phyloP scores from a whole-genome alignment of 2,113 vertebrate species.

The Otus sunia region DNA sequence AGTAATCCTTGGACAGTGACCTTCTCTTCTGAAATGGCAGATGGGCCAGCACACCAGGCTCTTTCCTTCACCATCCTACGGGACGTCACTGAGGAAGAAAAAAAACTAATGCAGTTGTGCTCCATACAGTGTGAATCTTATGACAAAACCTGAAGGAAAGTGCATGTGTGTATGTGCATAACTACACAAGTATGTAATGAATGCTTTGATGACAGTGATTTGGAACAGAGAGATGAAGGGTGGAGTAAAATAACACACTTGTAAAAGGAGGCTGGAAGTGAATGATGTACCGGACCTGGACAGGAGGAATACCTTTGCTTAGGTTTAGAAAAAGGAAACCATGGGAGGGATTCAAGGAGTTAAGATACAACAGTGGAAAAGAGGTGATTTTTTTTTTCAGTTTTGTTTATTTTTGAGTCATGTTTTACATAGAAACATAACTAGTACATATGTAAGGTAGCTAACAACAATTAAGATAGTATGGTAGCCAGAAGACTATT shows the following conservation, averaged over 20 bases:
- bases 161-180: rapidly evolving
- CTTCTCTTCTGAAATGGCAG: neutral
- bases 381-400: rapidly evolving
- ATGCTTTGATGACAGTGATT: neutral
- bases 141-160: neutral
- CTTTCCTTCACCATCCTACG: neutral
- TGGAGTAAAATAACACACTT: neutral
- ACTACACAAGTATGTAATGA: neutral
- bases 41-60: neutral
- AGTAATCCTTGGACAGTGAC: neutral
- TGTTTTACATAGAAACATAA: neutral
- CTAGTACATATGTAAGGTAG: neutral
- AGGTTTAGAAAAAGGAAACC: neutral
- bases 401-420: neutral
- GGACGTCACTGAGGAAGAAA: rapidly evolving
- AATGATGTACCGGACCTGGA: neutral
- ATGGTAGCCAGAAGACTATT: neutral
- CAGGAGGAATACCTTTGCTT: neutral
- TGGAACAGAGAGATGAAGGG: neutral
- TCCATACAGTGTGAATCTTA: rapidly evolving
- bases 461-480: neutral
- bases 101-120: neutral
- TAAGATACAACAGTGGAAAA: neutral
- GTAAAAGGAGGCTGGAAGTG: neutral
- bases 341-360: neutral